These are phyloP conservation scores for Embiotoca jacksoni DNA, from an alignment of 2,113 vertebrate species.

Conservation along the genomic window DNA sequence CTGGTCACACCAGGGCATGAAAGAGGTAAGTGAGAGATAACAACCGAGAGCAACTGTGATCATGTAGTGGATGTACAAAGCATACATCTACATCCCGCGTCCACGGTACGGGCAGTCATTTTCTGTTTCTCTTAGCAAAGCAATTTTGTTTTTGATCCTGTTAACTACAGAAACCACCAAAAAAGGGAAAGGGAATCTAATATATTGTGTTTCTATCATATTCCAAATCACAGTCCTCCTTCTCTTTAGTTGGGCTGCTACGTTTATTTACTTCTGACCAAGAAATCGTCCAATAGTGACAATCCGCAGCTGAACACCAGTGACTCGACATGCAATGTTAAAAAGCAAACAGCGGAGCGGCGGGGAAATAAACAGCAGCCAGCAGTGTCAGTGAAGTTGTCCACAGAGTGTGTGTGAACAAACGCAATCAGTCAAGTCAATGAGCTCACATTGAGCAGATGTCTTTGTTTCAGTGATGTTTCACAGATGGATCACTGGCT, in stretches of 20 bases:
- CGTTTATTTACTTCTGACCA: slow-evolving; percentile 3
- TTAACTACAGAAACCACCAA: too few species aligned
- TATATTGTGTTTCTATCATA: not conserved
- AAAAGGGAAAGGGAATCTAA: too few species aligned
- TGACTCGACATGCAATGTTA: not conserved
- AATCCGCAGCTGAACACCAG: slow-evolving; percentile 19
- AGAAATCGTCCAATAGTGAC: not conserved
- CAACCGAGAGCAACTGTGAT: not conserved
- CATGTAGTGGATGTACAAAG: slow-evolving; percentile 1
- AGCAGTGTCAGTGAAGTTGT: slow-evolving; percentile 20
- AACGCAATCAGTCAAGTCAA: slow-evolving; percentile 17
- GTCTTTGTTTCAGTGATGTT: slow-evolving; percentile 3
- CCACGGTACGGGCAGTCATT: not conserved
- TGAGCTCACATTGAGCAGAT: slow-evolving; percentile 34
- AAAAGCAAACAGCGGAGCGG: slow-evolving; percentile 31
- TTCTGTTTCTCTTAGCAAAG: not conserved
- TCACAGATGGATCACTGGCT: slow-evolving; percentile 2
- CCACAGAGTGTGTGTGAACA: slow-evolving; percentile 15
- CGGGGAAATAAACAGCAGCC: slow-evolving; percentile 27
- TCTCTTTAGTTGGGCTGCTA: not conserved
- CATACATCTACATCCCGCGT: slow-evolving; percentile 1
- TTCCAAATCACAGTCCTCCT: not conserved
- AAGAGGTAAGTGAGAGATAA: slow-evolving; percentile 18
- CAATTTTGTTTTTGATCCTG: not conserved
- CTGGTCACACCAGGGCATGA: slow-evolving; percentile 36